These are phyloP conservation scores for Anagrus nilaparvatae DNA, from an alignment of 1,140 invertebrate species.

Conservation along the genomic window DNA sequence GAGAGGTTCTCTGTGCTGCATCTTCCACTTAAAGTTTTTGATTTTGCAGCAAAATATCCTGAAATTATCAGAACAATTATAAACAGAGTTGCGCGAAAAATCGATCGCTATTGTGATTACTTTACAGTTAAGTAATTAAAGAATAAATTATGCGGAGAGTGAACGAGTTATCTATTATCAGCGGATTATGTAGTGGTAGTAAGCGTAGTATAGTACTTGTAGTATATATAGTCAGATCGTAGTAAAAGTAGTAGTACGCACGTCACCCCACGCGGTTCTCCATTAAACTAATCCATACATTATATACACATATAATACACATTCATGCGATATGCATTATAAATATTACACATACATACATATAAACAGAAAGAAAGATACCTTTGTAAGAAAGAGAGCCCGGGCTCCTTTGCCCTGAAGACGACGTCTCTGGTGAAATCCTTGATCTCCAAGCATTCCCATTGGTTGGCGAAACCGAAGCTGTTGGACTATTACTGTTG, in stretches of 20 bases:
- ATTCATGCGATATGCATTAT: neutral
- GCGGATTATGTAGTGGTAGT: neutral
- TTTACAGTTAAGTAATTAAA: neutral
- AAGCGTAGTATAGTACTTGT: neutral
- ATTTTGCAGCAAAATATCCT: conserved; percentile 45
- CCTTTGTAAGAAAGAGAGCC: conserved; percentile 62
- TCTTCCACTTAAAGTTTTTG: conserved; percentile 45
- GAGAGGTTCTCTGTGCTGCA: conserved; percentile 37
- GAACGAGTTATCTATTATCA: neutral
- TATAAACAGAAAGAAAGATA: conserved; percentile 24
- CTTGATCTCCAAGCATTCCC: conserved; percentile 48
- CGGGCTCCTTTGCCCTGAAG: conserved; percentile 60
- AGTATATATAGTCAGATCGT: no score
- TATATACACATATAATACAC: neutral
- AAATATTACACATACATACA: no score
- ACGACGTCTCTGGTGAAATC: conserved; percentile 57
- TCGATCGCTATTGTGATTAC: neutral
- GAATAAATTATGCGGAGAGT: neutral
- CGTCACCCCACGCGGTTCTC: no score
- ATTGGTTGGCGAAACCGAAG: conserved; percentile 54
- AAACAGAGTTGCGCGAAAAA: neutral
- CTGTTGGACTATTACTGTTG: conserved; percentile 51
- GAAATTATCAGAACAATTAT: conserved; percentile 4
- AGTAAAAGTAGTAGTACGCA: neutral
- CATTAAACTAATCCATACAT: neutral